Conservation (phyloP, 2,113 vertebrate species). For the Tragelaphus scriptus region DNA sequence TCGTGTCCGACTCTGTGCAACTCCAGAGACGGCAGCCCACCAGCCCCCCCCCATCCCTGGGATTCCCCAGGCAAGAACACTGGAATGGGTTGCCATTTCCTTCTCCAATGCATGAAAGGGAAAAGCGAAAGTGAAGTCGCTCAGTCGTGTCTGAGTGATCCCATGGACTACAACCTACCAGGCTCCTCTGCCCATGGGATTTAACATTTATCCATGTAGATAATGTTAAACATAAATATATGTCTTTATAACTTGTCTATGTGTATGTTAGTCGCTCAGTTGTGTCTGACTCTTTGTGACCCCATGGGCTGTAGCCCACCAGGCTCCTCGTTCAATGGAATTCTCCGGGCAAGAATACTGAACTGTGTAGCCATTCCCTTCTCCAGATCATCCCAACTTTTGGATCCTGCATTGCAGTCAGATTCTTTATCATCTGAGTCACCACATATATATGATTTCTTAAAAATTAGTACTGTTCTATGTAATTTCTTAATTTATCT, state of each 20-base stretch:
- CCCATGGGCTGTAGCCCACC: background rate
- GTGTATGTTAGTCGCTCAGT: background rate
- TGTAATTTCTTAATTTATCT: background rate
- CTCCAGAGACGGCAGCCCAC: no score
- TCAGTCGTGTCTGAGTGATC: no score
- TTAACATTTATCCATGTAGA: background rate
- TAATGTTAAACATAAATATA: background rate
- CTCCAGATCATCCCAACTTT: background rate
- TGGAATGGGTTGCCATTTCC: no score
- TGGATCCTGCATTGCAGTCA: background rate
- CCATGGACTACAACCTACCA: no score
- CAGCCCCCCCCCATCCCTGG: no score
- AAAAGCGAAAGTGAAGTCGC: no score
- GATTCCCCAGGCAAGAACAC: no score
- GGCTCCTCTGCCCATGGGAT: no score
- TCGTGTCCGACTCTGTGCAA: no score
- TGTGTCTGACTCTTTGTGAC: background rate
- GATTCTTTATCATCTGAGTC: background rate
- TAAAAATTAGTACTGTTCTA: background rate
- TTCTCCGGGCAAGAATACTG: background rate
- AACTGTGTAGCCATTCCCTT: background rate
- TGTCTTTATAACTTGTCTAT: background rate
- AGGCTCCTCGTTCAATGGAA: fast-evolving
- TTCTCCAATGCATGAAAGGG: no score
- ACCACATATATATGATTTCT: background rate